Evolutionary conservation across 1,140 invertebrate species (phyloP).

Genomic region (Pseudobourletiella spinata): DNA sequence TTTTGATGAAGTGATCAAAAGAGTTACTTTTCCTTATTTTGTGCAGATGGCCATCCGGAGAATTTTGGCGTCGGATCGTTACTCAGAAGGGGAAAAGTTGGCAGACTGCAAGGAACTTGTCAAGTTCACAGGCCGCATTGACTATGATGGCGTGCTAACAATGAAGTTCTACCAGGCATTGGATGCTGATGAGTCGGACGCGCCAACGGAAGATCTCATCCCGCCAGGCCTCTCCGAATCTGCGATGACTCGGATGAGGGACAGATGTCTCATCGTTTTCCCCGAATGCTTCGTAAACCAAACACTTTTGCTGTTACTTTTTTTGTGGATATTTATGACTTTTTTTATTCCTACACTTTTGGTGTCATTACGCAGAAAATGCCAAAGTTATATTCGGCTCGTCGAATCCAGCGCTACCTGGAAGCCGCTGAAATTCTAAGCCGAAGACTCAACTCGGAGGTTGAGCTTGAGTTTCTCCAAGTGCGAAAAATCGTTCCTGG

Average conservation of each 20-base stretch:
- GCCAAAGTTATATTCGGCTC: neutral
- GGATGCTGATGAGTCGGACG: neutral
- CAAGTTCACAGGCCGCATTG: conserved; percentile 11
- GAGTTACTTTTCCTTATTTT: no score
- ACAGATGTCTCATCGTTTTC: neutral
- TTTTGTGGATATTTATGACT: neutral
- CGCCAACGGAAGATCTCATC: conserved; percentile 2
- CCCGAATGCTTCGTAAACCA: neutral
- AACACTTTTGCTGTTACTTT: neutral
- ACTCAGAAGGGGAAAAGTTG: conserved; percentile 7
- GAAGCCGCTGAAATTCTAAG: neutral
- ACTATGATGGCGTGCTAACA: conserved; percentile 1
- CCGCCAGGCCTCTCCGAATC: neutral
- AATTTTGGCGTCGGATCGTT: conserved; percentile 19
- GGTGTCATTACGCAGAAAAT: neutral
- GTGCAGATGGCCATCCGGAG: conserved; percentile 20
- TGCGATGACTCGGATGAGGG: neutral
- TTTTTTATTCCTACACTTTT: neutral
- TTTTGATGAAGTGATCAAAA: no score
- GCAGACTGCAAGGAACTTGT: conserved; percentile 28
- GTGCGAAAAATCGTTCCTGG: neutral
- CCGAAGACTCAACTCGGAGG: neutral
- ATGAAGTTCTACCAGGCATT: conserved; percentile 10
- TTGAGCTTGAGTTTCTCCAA: neutral
- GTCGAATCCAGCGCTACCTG: no score